Base-by-base conservation (phyloP, 2,797 vertebrate genomes). In the Trematomus bernacchii region DNA sequence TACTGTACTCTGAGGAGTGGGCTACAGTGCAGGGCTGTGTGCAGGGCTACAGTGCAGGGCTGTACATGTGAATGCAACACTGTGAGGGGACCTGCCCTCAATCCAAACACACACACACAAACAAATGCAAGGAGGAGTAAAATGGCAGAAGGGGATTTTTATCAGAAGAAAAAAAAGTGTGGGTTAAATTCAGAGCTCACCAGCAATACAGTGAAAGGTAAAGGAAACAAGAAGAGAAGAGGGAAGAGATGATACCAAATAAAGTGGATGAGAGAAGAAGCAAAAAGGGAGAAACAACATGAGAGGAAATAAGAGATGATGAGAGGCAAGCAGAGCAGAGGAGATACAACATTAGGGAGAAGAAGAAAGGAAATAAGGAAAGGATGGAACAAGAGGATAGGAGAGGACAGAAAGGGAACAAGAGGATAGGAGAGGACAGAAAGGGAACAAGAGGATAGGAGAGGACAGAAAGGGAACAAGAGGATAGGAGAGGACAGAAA, bases 101-200 rank as follows among this genome's bases (percentile, higher is more conserved):
- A 30, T 51, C 48, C 59, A 40, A 54, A 43, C 44, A 67, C 68
- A 58, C 67, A 82, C 77, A 80, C 81, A 82, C n/a, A n/a, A 82
- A 87, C 73, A 79, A 75, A 87, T 77, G 69, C 76, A 74, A 72
- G 71, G 42, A 58, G 7, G 46, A 73, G 40, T 83, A 87, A 90
- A 89, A 78, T 62, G 66, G 69, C 73, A 42, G 70, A 80, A 83
- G 74, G 65, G 51, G 62, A 60, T 69, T 87, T 87, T 85, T 86
- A 85, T 62, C 33, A 79, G 42, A 50, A 10, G 67, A 70, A 77
- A 78, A 73, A 51, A 63, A 79, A n/a, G 60, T 66, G 71, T 77
- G 72, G 84, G 69, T 77, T 50, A 58, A 80, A 73, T 70, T 62
- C 77, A 80, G 64, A 66, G 76, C 70, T 83, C 73, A 83, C 71